These are phyloP conservation scores for Pitangus sulphuratus DNA, from an alignment of 2,797 vertebrate species.

Conservation along the genomic window DNA sequence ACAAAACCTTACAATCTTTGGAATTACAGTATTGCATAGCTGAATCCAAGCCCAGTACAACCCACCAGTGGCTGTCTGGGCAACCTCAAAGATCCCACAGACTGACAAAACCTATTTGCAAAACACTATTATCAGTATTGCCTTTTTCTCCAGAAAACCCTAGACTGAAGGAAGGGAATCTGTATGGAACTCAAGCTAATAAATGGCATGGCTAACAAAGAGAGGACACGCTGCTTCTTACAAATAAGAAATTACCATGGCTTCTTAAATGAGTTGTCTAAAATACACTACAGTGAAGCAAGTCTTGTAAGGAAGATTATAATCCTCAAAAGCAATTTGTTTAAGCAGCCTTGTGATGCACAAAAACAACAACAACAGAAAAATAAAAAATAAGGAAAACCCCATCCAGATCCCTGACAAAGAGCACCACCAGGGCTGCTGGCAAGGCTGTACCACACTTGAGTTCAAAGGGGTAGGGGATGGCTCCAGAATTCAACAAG, in stretches of 20 bases:
- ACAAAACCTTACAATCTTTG: not conserved
- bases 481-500: not conserved
- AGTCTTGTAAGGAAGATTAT: not conserved
- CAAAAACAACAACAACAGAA: fast-evolving
- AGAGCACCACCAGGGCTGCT: not conserved
- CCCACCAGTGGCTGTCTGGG: not conserved
- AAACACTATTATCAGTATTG: not conserved
- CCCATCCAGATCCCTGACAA: no score
- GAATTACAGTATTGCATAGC: not conserved
- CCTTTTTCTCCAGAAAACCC: not conserved
- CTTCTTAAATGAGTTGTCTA: not conserved
- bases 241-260: not conserved
- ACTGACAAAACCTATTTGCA: not conserved
- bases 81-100: not conserved
- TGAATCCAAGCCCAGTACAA: not conserved
- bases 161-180: not conserved
- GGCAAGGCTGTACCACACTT: not conserved
- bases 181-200: not conserved
- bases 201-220: not conserved
- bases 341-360: not conserved
- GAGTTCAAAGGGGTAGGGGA: not conserved
- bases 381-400: no score
- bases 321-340: not conserved
- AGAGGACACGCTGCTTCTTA: not conserved
- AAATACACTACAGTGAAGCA: not conserved